These are phyloP conservation scores for Megaceryle alcyon DNA, from an alignment of 2,797 vertebrate species.

Conservation along the genomic window DNA sequence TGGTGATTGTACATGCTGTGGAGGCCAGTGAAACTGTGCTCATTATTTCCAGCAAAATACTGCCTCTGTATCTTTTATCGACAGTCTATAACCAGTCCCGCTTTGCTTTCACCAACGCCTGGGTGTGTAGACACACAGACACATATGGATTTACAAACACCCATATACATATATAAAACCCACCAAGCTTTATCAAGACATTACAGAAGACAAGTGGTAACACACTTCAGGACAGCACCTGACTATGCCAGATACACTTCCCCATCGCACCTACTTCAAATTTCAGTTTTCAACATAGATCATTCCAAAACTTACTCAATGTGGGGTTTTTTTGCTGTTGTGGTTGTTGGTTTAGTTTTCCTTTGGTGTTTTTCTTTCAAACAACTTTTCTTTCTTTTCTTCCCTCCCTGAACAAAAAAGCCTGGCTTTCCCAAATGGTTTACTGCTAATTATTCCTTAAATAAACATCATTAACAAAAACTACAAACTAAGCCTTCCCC, in stretches of 20 bases:
- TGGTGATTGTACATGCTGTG: background rate
- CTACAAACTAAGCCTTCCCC: background rate
- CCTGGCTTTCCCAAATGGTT: background rate
- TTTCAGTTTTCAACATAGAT: background rate
- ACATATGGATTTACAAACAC: rapidly evolving
- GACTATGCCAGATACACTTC: background rate
- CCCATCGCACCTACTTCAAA: background rate
- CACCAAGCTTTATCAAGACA: background rate
- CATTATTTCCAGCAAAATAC: background rate
- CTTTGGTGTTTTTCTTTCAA: background rate
- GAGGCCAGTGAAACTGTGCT: background rate
- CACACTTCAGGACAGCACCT: background rate
- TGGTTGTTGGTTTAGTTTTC: background rate
- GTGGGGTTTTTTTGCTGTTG: background rate
- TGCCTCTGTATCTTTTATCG: background rate
- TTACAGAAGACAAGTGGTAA: background rate
- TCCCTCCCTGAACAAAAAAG: background rate
- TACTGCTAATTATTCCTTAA: background rate
- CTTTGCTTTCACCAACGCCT: rapidly evolving
- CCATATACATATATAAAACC: background rate
- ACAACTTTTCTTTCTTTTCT: background rate
- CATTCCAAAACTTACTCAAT: background rate
- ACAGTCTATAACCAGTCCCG: background rate
- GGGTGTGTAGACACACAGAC: rapidly evolving
- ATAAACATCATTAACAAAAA: background rate